Conservation (phyloP, 2,888 invertebrate species). For the Drosophila paranaensis region DNA sequence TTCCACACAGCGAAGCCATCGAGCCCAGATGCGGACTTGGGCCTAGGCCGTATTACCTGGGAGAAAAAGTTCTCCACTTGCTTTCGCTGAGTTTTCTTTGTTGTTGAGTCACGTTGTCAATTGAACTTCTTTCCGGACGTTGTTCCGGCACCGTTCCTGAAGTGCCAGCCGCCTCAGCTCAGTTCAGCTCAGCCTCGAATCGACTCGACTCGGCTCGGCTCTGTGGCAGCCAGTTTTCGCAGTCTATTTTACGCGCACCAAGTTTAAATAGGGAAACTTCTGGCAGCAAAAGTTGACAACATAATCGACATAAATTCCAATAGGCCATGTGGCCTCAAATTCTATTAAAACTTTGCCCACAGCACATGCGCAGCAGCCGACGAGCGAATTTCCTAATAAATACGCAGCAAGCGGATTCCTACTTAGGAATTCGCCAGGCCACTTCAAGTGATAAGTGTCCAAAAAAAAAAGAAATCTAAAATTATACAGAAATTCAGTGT, state of each 20-base stretch:
- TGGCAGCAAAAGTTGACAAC: constrained; percentile 69
- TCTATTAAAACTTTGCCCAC: constrained; percentile 71
- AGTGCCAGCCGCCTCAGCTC: constrained; percentile 2
- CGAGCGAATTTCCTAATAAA: constrained; percentile 31
- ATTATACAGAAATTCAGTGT: constrained; percentile 44
- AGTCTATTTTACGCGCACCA: constrained; percentile 68
- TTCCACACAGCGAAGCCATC: constrained; percentile 17
- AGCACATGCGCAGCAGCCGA: constrained; percentile 45
- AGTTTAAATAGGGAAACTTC: constrained; percentile 77
- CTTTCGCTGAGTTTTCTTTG: constrained; percentile 33
- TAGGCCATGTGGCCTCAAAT: constrained; percentile 66
- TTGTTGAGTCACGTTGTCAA: constrained; percentile 75
- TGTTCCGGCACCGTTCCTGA: not conserved
- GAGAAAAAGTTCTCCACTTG: constrained; percentile 53
- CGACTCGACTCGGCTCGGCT: not conserved
- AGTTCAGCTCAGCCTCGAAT: not conserved
- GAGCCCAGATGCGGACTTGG: constrained; percentile 46
- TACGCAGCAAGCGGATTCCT: constrained; percentile 23
- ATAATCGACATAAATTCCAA: constrained; percentile 79
- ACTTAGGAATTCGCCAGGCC: constrained; percentile 36
- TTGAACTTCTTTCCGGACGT: constrained; percentile 51
- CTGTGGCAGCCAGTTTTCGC: constrained; percentile 37
- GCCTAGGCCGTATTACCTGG: constrained; percentile 57
- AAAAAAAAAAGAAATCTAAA: constrained; percentile 18
- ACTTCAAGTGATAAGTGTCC: constrained; percentile 50